A percentile compares a stretch with the other conserved stretches of the same genome.
phyloP scores from a whole-genome alignment of 2,888 invertebrate genomes.

The Pollenia angustigena region DNA sequence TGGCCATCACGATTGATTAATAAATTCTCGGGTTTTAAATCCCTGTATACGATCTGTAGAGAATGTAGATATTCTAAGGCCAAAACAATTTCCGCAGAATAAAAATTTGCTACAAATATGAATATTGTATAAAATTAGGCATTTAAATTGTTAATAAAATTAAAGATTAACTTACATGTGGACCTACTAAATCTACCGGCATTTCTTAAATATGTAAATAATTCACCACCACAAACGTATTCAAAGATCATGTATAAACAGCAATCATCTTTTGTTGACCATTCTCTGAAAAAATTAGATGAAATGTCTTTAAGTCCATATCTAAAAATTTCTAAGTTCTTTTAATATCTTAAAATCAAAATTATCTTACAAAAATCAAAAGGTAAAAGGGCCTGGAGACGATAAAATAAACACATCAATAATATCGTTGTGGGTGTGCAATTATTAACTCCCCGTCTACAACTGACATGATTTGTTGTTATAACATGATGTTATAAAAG shows the following conservation, averaged over 20 bases:
- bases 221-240: constrained; percentile 98
- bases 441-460: no score
- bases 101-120: constrained; percentile 90
- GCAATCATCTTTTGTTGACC: constrained; percentile 95
- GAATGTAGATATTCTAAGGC: constrained; percentile 97
- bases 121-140: constrained; percentile 4
- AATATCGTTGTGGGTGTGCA: no score
- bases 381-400: no score
- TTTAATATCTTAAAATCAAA: no score
- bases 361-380: no score
- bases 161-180: constrained; percentile 86
- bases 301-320: constrained; percentile 74
- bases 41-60: constrained; percentile 93
- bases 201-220: constrained; percentile 97
- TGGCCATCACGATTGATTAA: constrained; percentile 96
- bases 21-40: constrained; percentile 97
- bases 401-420: no score
- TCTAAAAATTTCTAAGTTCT: not conserved
- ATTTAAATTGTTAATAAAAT: not conserved
- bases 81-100: constrained; percentile 96
- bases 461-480: no score
- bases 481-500: no score
- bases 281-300: constrained; percentile 87
- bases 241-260: constrained; percentile 99
- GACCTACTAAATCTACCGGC: constrained; percentile 95